These are phyloP conservation scores for Drosophila jambulina DNA, from an alignment of 1,140 invertebrate species.

Conservation along the genomic window DNA sequence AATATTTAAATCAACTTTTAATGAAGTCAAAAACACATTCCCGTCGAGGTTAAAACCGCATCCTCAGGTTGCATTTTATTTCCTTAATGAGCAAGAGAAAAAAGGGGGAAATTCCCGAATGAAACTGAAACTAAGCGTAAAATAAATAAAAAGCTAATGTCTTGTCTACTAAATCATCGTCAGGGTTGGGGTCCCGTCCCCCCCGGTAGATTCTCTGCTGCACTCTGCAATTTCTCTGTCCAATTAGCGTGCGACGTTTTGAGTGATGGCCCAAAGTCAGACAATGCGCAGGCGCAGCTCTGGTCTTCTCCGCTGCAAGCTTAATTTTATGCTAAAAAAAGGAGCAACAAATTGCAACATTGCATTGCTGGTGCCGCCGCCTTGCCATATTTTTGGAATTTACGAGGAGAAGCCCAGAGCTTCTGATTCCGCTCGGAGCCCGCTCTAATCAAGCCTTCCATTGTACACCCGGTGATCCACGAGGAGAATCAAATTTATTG, in stretches of 20 bases:
- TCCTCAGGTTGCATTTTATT: slow-evolving; percentile 29
- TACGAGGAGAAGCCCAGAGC: slow-evolving; percentile 55
- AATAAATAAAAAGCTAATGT: slow-evolving; percentile 77
- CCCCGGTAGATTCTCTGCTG: neutral
- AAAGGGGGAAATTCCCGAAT: slow-evolving; percentile 46
- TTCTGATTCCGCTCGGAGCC: slow-evolving; percentile 31
- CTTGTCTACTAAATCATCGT: slow-evolving; percentile 73
- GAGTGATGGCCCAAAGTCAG: slow-evolving; percentile 78
- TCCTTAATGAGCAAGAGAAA: slow-evolving; percentile 40
- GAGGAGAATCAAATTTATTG: slow-evolving; percentile 77
- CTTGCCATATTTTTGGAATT: slow-evolving; percentile 72
- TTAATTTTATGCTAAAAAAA: slow-evolving; percentile 58
- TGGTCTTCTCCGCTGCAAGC: slow-evolving; percentile 6
- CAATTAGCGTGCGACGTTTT: slow-evolving; percentile 82
- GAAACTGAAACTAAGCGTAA: slow-evolving; percentile 75
- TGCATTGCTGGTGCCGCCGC: slow-evolving; percentile 61
- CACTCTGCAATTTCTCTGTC: slow-evolving; percentile 72
- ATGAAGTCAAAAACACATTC: slow-evolving; percentile 79
- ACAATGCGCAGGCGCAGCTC: slow-evolving; percentile 74
- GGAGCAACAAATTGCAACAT: slow-evolving; percentile 71
- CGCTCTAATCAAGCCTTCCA: slow-evolving; percentile 71
- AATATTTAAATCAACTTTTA: slow-evolving; percentile 80
- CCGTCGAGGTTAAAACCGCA: slow-evolving; percentile 44
- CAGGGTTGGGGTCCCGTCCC: slow-evolving; percentile 2
- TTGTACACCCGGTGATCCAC: slow-evolving; percentile 52